Base-by-base conservation (phyloP, 2,797 vertebrate genomes). In the Etheostoma nigrum region DNA sequence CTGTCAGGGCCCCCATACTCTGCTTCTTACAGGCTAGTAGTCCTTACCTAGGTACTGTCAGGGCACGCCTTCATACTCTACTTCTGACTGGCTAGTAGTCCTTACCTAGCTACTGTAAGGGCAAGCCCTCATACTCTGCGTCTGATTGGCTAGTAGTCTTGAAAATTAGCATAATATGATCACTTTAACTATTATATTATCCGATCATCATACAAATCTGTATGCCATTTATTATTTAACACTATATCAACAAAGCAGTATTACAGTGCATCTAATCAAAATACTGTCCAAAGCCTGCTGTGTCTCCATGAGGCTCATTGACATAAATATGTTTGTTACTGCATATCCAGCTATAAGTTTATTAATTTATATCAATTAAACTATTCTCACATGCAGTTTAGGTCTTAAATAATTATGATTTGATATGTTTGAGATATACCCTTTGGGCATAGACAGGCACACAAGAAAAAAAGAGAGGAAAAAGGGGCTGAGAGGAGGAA, bases 401-500 rank as follows among this genome's bases (percentile, higher is more conserved):
- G 51, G 40, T 55, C 25, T 61, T 47, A 51, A n/a, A 74, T 69
- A 21, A 75, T 44, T 74, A 14, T n/a, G 36, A 69, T 86, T 53
- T 33, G 61, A 73, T 67, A 61, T 58, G 54, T 44, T 47, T 4
- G 13, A 64, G 57, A 13, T 64, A 15, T 33, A 18, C 23, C 72
- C 11, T 60, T 61, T 40, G 21, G 71, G 77, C 67, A 59, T 65
- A 67, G 42, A 69, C 6, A 53, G 42, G 47, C 33, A 73, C 5
- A 21, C 0, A 11, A 25, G 30, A 30, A 55, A 57, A 74, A 55
- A 16, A 23, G 14, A 40, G 25, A 69, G 52, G 19, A 78, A 61
- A 78, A 61, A 63, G 47, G 23, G 45, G 21, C 19, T 19, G 42
- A 58, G 11, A 62, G 19, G 61, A 53, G 30, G 58, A 23, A 47